Evolutionary conservation across 2,888 invertebrate species (phyloP).

Genomic region (Eulithis testata): DNA sequence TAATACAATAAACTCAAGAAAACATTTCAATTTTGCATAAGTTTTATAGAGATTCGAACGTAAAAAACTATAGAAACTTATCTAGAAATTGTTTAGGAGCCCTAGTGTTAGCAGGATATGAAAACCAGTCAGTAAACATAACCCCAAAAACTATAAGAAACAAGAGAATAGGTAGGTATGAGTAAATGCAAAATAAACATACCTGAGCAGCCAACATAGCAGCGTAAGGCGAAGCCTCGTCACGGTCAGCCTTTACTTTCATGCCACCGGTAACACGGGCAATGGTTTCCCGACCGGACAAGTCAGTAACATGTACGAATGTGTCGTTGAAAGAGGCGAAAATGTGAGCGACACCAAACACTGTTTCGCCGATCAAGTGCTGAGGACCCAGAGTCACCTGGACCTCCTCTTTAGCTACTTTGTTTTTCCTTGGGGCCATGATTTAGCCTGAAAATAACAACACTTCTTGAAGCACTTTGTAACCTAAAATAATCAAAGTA

Average conservation of each 20-base stretch:
- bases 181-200: slow-evolving; percentile 41
- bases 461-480: slow-evolving; percentile 70
- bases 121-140: slow-evolving; percentile 46
- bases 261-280: slow-evolving; percentile 98
- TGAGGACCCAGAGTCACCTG: slow-evolving; percentile 98
- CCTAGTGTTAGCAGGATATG: background rate
- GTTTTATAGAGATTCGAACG: too few species aligned
- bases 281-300: slow-evolving; percentile 98
- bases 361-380: slow-evolving; percentile 98
- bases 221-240: slow-evolving; percentile 99
- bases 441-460: slow-evolving; percentile 79
- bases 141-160: slow-evolving; percentile 49
- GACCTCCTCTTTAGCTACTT: slow-evolving; percentile 98
- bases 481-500: slow-evolving; percentile 72
- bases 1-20: too few species aligned
- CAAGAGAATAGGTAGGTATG: background rate
- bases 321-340: slow-evolving; percentile 99
- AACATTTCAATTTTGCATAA: too few species aligned
- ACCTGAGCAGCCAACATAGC: slow-evolving; percentile 99
- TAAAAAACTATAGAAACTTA: too few species aligned
- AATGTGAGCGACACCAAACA: slow-evolving; percentile 99
- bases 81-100: too few species aligned
- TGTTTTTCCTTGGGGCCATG: slow-evolving; percentile 99
- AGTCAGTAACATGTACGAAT: slow-evolving; percentile 99
- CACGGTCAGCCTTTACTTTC: slow-evolving; percentile 99